Evolutionary conservation across 1,140 invertebrate species (phyloP).

Genomic region (Chionoecetes opilio): DNA sequence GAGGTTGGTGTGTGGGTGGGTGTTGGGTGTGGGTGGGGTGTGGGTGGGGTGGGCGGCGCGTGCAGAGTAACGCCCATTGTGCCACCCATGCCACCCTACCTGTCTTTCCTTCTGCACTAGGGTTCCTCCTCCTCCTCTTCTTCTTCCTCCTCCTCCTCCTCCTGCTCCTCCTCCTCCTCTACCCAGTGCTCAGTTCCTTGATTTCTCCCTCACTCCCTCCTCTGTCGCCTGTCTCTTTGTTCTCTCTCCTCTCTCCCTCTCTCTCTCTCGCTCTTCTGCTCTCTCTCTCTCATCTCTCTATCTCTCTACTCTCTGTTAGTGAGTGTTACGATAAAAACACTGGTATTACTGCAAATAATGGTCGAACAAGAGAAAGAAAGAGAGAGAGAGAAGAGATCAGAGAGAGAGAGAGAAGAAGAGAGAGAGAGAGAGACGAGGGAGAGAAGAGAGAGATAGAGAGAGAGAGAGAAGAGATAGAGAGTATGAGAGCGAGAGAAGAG

Average conservation of each 20-base stretch:
- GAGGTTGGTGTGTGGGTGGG: too few relatives aligned
- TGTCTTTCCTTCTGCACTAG: not conserved
- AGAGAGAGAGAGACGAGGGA: not conserved
- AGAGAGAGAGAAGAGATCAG: not conserved
- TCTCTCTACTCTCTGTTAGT: not conserved
- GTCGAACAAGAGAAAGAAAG: not conserved
- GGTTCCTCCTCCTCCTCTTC: not conserved
- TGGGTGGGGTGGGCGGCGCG: too few relatives aligned
- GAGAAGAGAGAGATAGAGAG: conserved; percentile 12
- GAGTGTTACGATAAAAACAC: not conserved
- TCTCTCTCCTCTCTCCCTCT: not conserved
- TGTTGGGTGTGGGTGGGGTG: too few relatives aligned
- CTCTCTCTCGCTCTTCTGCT: not conserved
- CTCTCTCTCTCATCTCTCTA: conserved; percentile 16
- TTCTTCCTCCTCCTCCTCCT: not conserved
- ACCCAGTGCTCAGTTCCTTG: not conserved
- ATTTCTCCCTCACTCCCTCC: not conserved
- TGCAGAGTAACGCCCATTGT: not conserved
- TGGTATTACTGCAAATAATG: not conserved
- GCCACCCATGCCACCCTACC: not conserved
- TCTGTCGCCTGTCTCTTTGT: conserved; percentile 7
- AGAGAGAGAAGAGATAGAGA: not conserved
- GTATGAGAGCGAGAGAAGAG: not conserved
- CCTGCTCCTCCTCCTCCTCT: not conserved
- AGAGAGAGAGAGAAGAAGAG: not conserved